Evolutionary conservation across 2,797 vertebrate genomes (phyloP).

Genomic region (Typhlichthys eigenmanni): DNA sequence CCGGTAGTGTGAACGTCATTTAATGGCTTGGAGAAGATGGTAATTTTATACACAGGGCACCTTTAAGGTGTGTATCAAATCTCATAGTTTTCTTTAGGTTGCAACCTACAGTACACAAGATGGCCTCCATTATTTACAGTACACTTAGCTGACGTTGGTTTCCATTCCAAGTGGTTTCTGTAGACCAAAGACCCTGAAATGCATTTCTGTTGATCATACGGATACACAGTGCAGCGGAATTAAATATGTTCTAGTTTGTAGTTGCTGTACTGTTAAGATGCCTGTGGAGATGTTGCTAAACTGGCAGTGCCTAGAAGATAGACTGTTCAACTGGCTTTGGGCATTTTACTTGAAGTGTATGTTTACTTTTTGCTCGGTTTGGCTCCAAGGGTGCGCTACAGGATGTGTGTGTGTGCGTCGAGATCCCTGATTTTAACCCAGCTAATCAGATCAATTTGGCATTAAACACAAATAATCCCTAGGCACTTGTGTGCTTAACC

Average conservation of each 20-base stretch:
- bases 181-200: no score
- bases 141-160: no score
- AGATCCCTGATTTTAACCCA: conserved; percentile 47
- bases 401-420: conserved; percentile 18
- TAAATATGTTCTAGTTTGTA: neutral
- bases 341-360: conserved; percentile 9
- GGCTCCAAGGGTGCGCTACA: conserved; percentile 9
- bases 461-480: conserved; percentile 47
- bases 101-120: no score
- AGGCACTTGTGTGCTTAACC: conserved; percentile 53
- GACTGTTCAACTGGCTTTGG: conserved; percentile 27
- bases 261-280: neutral
- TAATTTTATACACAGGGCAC: no score
- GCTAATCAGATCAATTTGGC: conserved; percentile 64
- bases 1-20: no score
- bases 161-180: neutral
- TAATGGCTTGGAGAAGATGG: no score
- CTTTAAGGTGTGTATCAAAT: no score
- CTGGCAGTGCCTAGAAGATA: conserved; percentile 21
- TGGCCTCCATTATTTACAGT: no score
- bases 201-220: neutral
- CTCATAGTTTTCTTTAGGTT: no score
- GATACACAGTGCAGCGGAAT: neutral
- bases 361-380: conserved; percentile 8
- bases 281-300: neutral